Percentiles rank a stretch among this genome's conserved stretches.
Evolutionary conservation across 92 coral and sea anemone species (phyloP).

Genomic region (Siderastrea radians): DNA sequence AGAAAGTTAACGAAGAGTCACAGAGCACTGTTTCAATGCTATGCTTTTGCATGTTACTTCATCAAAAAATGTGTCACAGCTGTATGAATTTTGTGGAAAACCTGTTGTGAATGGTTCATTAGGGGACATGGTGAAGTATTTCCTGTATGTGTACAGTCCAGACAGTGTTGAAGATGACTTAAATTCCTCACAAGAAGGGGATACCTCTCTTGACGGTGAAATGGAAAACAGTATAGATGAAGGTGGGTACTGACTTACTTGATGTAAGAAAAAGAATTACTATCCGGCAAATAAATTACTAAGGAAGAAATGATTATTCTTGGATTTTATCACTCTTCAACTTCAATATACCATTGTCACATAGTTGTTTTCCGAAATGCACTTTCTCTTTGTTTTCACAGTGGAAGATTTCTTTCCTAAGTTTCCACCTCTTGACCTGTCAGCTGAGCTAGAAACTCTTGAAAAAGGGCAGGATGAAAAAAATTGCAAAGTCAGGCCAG

Average conservation of each 20-base stretch:
- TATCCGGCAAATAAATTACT: too few relatives aligned
- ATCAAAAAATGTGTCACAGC: too few relatives aligned
- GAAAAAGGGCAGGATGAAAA: not conserved
- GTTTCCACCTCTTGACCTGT: slow-evolving; percentile 4
- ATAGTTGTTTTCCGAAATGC: not conserved
- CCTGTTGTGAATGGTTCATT: not conserved
- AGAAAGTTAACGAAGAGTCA: too few relatives aligned
- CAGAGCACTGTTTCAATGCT: too few relatives aligned
- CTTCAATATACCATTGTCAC: not conserved
- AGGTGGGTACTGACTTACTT: not conserved
- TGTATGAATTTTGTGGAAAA: too few relatives aligned
- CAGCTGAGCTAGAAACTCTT: slow-evolving; percentile 4
- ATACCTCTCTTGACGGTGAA: slow-evolving; percentile 38
- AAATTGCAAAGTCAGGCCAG: not conserved
- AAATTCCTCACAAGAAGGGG: slow-evolving; percentile 10
- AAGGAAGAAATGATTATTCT: too few relatives aligned
- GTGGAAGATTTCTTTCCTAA: not conserved
- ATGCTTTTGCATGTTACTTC: too few relatives aligned
- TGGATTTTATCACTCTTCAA: too few relatives aligned
- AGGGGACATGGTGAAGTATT: slow-evolving; percentile 84
- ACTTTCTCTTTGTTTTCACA: not conserved
- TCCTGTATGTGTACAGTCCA: slow-evolving; percentile 72
- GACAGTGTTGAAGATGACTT: slow-evolving; percentile 35
- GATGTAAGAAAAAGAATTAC: not conserved
- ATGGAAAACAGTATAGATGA: not conserved